Evolutionary conservation across 2,888 invertebrate species (phyloP), one percentile per base, ranked within the genome.

Genomic region (Poecilobothrus nobilitatus): DNA sequence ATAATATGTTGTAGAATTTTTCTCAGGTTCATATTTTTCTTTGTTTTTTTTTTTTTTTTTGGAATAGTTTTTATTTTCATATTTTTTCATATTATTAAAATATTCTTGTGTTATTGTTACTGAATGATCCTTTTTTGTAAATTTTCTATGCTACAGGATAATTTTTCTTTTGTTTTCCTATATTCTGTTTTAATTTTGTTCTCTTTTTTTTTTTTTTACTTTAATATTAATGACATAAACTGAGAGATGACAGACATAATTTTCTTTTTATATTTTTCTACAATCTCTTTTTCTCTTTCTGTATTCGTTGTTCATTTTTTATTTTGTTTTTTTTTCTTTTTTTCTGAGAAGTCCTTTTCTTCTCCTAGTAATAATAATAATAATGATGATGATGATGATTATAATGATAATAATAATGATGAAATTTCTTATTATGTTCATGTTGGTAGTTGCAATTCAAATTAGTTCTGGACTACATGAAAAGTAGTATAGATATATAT

Each of bases 201-300:
- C 2, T 53, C 2, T 6, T 18, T 53, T 53, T 12, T 53, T 53
- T n/a, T 18, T 18, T 53, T 53, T 53, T 53, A 6, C 15, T 53
- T 9, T 53, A 53, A 53, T 53, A 53, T 53, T 53, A 53, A 53
- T 53, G 53, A 53, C 53, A 53, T 53, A 53, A 53, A n/a, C 53
- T 53, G 53, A 53, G 53, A 53, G 53, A 53, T 53, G 53, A 53
- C 53, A 53, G 53, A 53, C 53, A 53, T 53, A 9, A 41, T 12
- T 41, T 41, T 41, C 1, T 41, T 41, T 41, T 41, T 41, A 2
- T 15, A 41, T 41, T 41, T 41, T 41, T 41, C 41, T 1, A 27
- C 27, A n/a, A n/a, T 27, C 27, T 27, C 27, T 27, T 5, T 27
- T 5, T 27, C 27, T 27, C 27, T 5, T 27, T 27, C 27, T 27